A percentile compares a stretch with the other conserved stretches of the same genome.
These are phyloP conservation scores for Mellivora capensis DNA, from an alignment of 2,113 vertebrate genomes.

Conservation along the genomic window DNA sequence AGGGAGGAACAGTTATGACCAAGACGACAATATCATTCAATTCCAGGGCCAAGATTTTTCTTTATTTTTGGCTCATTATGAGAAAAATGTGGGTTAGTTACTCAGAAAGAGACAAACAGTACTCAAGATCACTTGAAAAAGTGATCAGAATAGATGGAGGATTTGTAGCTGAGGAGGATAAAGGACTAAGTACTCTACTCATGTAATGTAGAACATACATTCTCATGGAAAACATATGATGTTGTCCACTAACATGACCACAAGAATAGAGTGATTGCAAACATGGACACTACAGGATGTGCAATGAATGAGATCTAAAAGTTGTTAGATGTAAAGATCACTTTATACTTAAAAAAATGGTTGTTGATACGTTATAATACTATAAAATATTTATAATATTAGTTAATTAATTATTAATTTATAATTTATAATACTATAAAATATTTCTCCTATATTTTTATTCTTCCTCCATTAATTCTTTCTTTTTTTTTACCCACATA, in stretches of 20 bases:
- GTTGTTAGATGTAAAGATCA: background rate
- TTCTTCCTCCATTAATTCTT: background rate
- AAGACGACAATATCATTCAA: background rate
- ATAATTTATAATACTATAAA: background rate
- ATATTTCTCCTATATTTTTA: background rate
- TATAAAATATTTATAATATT: background rate
- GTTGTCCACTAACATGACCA: fast-evolving
- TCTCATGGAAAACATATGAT: background rate
- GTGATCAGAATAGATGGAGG: background rate
- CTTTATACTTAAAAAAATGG: background rate
- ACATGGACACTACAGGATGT: fast-evolving
- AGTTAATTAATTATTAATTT: too few relatives aligned
- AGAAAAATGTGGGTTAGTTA: background rate
- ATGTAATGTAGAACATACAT: background rate
- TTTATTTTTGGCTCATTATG: background rate
- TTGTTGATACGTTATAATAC: background rate
- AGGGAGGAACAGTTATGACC: background rate
- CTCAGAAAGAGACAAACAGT: background rate
- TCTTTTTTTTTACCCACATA: background rate
- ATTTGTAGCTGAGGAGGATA: background rate
- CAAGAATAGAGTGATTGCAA: fast-evolving
- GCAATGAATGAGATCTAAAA: too few relatives aligned
- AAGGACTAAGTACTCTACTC: background rate
- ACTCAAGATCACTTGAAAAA: background rate
- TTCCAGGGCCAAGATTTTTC: background rate